phyloP scores from a whole-genome alignment of 2,888 invertebrate species.

The Alitta virens region DNA sequence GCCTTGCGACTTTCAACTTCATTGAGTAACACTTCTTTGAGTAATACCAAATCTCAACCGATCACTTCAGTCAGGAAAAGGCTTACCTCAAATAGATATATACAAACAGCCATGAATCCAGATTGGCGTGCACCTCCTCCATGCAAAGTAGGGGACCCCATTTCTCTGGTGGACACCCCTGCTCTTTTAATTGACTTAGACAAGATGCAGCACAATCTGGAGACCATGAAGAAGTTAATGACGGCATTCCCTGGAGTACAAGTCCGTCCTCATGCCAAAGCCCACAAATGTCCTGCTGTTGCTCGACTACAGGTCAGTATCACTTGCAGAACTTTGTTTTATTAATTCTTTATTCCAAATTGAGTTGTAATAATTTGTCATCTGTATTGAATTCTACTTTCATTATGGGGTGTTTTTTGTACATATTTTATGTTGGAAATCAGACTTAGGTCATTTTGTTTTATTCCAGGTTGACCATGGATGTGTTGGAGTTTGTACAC shows the following conservation, averaged over 20 bases:
- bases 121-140: constrained; percentile 23
- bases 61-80: no score
- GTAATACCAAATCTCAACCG: no score
- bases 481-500: constrained; percentile 26
- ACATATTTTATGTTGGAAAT: no score
- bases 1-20: no score
- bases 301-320: constrained; percentile 45
- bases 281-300: constrained; percentile 29
- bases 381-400: no score
- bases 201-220: constrained; percentile 21
- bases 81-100: no score
- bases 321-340: not conserved
- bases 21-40: no score
- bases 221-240: constrained; percentile 18
- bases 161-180: constrained; percentile 25
- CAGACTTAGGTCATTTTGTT: no score
- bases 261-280: constrained; percentile 26
- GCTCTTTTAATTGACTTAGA: constrained; percentile 26
- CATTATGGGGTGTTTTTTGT: no score
- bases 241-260: constrained; percentile 20
- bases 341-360: no score
- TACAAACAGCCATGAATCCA: not conserved
- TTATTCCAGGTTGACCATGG: constrained; percentile 23
- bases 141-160: constrained; percentile 21
- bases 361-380: no score